A percentile compares a stretch with the other conserved stretches of the same genome.
Conservation (phyloP, 2,113 vertebrate species). For the Shinisaurus crocodilurus region DNA sequence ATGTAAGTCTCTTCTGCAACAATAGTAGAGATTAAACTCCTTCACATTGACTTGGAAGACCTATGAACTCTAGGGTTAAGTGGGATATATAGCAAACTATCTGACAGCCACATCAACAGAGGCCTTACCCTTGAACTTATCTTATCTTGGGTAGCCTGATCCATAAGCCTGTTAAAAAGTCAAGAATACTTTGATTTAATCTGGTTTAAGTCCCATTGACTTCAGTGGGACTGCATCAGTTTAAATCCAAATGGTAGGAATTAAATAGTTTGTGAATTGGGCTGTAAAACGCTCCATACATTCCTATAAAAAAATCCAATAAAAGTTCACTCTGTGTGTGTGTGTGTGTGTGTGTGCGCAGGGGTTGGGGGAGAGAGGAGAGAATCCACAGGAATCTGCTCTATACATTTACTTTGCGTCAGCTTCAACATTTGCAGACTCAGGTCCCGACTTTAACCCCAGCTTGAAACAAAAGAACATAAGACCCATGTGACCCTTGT, state of each 20-base stretch:
- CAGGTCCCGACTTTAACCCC: neutral
- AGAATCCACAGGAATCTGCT: neutral
- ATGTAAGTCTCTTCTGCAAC: constrained; percentile 70
- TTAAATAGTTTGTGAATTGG: constrained; percentile 5
- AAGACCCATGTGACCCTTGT: neutral
- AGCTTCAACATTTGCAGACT: neutral
- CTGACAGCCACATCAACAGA: constrained; percentile 63
- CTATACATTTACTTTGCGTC: neutral
- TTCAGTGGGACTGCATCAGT: neutral
- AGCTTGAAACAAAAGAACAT: neutral
- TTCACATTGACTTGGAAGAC: constrained; percentile 71
- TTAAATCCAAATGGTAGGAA: neutral
- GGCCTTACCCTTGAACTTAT: constrained; percentile 44
- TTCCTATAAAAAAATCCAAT: neutral
- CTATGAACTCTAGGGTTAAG: constrained; percentile 74
- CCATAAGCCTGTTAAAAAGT: constrained; percentile 37
- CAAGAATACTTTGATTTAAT: constrained; percentile 42
- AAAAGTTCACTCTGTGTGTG: too few relatives aligned
- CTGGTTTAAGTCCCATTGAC: neutral
- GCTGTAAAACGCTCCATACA: neutral
- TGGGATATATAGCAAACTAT: constrained; percentile 60
- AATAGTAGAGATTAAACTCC: constrained; percentile 70
- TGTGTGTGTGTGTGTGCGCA: too few relatives aligned
- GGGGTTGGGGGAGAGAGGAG: neutral
- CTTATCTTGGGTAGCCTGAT: constrained; percentile 39